Conservation (phyloP, 2,888 invertebrate genomes). For the Andrena chrysosceles region DNA sequence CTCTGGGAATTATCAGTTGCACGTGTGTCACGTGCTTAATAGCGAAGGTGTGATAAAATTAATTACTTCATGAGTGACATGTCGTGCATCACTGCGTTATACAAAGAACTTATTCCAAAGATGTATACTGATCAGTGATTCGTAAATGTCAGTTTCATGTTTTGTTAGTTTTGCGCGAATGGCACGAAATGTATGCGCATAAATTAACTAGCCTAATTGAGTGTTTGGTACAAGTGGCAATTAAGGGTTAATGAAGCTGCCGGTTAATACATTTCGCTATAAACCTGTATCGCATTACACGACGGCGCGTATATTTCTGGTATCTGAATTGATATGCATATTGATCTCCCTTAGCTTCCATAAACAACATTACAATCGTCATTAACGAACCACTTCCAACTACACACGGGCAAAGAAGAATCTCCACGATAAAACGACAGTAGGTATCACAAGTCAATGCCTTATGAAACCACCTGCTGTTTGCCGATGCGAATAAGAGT, state of each 20-base stretch:
- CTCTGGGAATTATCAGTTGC: constrained; percentile 19
- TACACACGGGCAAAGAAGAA: too few species aligned
- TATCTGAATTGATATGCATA: background rate
- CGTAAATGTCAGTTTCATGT: background rate
- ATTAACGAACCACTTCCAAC: too few species aligned
- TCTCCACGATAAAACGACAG: too few species aligned
- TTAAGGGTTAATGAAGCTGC: constrained; percentile 27
- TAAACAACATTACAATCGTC: too few species aligned
- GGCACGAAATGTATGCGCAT: constrained; percentile 3
- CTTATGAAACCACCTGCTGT: too few species aligned
- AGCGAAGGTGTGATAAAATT: background rate
- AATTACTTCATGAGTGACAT: background rate
- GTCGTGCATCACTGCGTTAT: background rate
- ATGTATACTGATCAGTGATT: background rate
- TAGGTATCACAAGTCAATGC: too few species aligned
- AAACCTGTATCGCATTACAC: constrained; percentile 1
- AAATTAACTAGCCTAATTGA: constrained; percentile 26
- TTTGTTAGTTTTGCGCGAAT: background rate
- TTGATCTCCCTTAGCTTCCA: too few species aligned
- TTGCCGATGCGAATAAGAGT: too few species aligned
- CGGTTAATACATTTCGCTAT: background rate
- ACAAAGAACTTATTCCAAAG: background rate
- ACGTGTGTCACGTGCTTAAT: background rate
- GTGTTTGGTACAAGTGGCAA: constrained; percentile 5
- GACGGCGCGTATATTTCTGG: background rate